A percentile compares a stretch with the other conserved stretches of the same genome.
Conservation (phyloP, 2,888 invertebrate genomes). For the Zaprionus obscuricornis region DNA sequence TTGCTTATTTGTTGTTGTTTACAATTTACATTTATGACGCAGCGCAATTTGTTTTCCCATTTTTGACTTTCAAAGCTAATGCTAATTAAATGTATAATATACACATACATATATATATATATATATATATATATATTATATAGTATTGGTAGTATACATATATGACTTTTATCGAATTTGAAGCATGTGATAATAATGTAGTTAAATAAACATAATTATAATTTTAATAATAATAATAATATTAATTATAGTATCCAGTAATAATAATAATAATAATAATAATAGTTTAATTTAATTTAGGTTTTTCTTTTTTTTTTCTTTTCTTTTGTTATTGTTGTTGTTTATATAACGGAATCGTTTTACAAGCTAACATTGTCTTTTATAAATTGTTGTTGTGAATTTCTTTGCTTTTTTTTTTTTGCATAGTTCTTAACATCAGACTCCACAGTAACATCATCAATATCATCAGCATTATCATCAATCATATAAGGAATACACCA, state of each 20-base stretch:
- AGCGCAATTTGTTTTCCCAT: conserved; percentile 6
- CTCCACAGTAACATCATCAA: conserved; percentile 22
- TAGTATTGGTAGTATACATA: conserved; percentile 25
- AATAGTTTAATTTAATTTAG: conserved; percentile 22
- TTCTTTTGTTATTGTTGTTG: conserved; percentile 6
- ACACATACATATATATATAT: conserved; percentile 23
- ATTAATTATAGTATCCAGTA: conserved; percentile 19
- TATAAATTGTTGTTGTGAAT: conserved; percentile 61
- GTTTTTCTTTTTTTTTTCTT: conserved; percentile 3
- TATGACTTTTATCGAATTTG: conserved; percentile 63
- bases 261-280: conserved; percentile 25
- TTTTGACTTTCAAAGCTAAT: neutral
- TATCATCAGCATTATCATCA: too few relatives aligned
- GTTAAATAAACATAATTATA: conserved; percentile 29
- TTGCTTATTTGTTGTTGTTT: neutral
- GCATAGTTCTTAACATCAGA: too few relatives aligned
- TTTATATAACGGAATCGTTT: conserved; percentile 54
- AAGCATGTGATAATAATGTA: conserved; percentile 46
- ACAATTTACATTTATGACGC: conserved; percentile 5
- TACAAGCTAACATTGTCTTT: conserved; percentile 72
- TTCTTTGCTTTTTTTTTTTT: conserved; percentile 16
- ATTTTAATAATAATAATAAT: conserved; percentile 26
- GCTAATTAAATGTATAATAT: conserved; percentile 26
- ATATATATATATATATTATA: conserved; percentile 19
- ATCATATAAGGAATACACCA: too few relatives aligned